Evolutionary conservation across 2,797 vertebrate species (phyloP).

Genomic region (Pangasius mekongensis): DNA sequence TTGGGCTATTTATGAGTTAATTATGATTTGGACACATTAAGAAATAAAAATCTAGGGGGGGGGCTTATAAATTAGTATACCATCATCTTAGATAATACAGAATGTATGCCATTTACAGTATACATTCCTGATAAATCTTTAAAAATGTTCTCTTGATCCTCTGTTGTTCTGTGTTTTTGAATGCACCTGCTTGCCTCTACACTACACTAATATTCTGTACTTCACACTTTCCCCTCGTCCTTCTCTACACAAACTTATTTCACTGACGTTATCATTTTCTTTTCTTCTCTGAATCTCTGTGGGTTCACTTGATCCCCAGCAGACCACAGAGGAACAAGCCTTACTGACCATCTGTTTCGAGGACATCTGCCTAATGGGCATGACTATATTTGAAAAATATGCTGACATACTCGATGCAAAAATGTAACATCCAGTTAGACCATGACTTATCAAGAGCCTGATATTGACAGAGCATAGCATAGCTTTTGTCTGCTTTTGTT

Average conservation of each 20-base stretch:
- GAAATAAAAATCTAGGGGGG: neutral
- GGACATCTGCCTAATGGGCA: constrained; percentile 47
- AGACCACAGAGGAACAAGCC: constrained; percentile 28
- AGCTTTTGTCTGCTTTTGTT: constrained; percentile 36
- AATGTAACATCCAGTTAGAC: constrained; percentile 20
- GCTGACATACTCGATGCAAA: constrained; percentile 19
- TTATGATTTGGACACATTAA: neutral
- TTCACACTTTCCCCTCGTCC: neutral
- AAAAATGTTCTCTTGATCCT: neutral
- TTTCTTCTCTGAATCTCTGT: constrained; percentile 15
- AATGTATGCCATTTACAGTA: neutral
- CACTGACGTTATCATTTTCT: constrained; percentile 21
- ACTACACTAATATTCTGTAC: neutral
- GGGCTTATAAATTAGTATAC: neutral
- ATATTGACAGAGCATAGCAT: constrained; percentile 37
- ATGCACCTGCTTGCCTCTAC: neutral
- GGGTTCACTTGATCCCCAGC: constrained; percentile 28
- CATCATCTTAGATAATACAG: neutral
- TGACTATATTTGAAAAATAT: constrained; percentile 32
- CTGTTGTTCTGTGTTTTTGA: neutral
- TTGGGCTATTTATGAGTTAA: neutral
- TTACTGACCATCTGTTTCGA: constrained; percentile 49
- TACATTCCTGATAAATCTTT: neutral
- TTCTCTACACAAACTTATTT: constrained; percentile 5
- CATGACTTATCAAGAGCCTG: constrained; percentile 31